phyloP scores from a whole-genome alignment of 1,140 invertebrate genomes.

The Papilio aristodemus region DNA sequence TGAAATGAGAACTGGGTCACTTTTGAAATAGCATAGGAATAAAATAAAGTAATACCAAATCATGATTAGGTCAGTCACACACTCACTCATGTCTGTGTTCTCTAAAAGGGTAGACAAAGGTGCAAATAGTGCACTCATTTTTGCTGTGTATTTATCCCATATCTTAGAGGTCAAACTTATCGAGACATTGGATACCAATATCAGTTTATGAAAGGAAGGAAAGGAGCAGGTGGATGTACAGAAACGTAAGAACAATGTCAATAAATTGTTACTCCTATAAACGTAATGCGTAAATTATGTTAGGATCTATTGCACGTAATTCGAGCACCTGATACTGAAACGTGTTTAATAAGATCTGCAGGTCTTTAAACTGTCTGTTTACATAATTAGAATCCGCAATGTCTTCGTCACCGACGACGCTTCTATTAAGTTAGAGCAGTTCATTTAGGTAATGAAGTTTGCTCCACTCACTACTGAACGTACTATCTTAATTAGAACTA shows the following conservation, averaged over 20 bases:
- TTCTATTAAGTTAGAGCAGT: background rate
- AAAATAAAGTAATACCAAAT: background rate
- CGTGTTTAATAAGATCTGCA: conserved; percentile 6
- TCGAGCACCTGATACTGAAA: background rate
- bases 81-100: too few species aligned
- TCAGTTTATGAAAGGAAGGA: too few species aligned
- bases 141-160: too few species aligned
- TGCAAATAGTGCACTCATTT: too few species aligned
- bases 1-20: conserved; percentile 9
- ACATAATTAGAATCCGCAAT: conserved; percentile 6
- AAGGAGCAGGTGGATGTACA: too few species aligned
- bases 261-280: too few species aligned
- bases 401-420: conserved; percentile 1
- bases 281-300: too few species aligned
- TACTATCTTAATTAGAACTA: background rate
- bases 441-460: conserved; percentile 6
- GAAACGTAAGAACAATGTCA: too few species aligned
- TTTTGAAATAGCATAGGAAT: background rate
- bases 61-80: background rate
- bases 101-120: too few species aligned
- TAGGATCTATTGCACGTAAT: background rate
- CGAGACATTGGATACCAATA: too few species aligned
- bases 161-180: too few species aligned
- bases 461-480: background rate
- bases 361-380: conserved; percentile 2